Conservation (phyloP, 2,888 invertebrate genomes). For the Barypeithes pellucidus region DNA sequence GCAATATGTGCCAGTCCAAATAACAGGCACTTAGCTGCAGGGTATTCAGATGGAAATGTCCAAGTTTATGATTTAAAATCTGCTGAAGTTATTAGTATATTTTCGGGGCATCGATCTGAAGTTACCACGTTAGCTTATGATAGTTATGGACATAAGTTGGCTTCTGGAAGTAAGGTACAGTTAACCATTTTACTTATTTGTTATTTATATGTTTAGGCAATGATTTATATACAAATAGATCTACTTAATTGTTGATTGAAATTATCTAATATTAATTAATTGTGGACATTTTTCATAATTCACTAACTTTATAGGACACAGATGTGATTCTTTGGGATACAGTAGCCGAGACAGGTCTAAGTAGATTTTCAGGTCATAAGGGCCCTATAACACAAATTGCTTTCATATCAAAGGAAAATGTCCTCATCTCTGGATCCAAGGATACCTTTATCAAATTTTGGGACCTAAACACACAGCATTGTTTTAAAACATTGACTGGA, state of each 20-base stretch:
- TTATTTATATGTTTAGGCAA: too few species aligned
- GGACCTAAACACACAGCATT: slow-evolving; percentile 95
- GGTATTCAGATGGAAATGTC: slow-evolving; percentile 92
- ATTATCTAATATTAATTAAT: too few species aligned
- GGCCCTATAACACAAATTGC: slow-evolving; percentile 88
- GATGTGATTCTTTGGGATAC: slow-evolving; percentile 96
- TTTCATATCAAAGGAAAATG: slow-evolving; percentile 80
- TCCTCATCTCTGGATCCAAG: slow-evolving; percentile 88
- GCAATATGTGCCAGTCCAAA: slow-evolving; percentile 84
- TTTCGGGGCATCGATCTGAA: slow-evolving; percentile 89
- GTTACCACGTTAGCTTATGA: slow-evolving; percentile 90
- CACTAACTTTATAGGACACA: slow-evolving; percentile 88
- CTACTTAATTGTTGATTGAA: too few species aligned
- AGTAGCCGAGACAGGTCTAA: slow-evolving; percentile 91
- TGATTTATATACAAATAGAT: too few species aligned
- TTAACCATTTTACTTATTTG: not conserved
- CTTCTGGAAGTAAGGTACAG: slow-evolving; percentile 89
- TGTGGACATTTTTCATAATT: too few species aligned
- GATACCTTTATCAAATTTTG: slow-evolving; percentile 98
- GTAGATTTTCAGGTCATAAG: slow-evolving; percentile 93
- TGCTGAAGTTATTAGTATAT: slow-evolving; percentile 81
- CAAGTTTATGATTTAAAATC: slow-evolving; percentile 86
- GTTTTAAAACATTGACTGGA: slow-evolving; percentile 95
- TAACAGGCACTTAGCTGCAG: slow-evolving; percentile 88
- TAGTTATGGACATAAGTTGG: slow-evolving; percentile 85